Base-by-base conservation (phyloP, 2,888 invertebrate genomes). In the Alloplasta piceator region DNA sequence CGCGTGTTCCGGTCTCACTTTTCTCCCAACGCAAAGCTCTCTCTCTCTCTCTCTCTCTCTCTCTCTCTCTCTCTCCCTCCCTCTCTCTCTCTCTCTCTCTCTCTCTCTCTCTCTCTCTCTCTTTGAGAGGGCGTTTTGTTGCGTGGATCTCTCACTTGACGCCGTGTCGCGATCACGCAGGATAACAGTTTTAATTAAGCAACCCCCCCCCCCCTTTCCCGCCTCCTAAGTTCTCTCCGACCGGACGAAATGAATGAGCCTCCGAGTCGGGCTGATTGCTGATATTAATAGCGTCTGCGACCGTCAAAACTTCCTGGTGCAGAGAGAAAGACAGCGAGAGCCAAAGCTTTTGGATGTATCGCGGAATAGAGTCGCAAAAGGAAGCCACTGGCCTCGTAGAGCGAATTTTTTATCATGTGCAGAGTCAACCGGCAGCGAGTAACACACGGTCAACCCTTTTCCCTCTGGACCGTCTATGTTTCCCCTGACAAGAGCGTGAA, bases 161-260 rank as follows among this genome's bases (percentile, higher is more conserved):
- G 48, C 55, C 78, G 66, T 70, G 77, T 82, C 80, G 80, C 83
- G 83, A 87, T 87, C 80, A 82, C 83, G 85, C 83, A 83, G 79
- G 87, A 86, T 87, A 86, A 88, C 83, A 86, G 87, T 89, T 89
- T 88, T 90, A 89, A 90, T 89, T 89, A 89, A 89, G 85, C 83
- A 73, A 84, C 83, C 64, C 67, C 50, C 43, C 36, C 6, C 41
- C 56, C 38, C 50, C 16, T 26, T 39, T 38, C 41, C 14, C 50
- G n/a, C 52, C 38, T 16, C 6, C 26, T 43, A 41, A 39, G 68
- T 16, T 76, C 67, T 71, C 48, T 56, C 38, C 68, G 48, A 68
- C 46, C 73, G 68, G 39, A 60, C 46, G 55, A 71, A 80, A 82
- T 75, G 82, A 80, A 75, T 80, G 80, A 79, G 82, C 72, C 58